Base-by-base conservation (phyloP, 1,140 invertebrate species). In the Procambarus virginalis region DNA sequence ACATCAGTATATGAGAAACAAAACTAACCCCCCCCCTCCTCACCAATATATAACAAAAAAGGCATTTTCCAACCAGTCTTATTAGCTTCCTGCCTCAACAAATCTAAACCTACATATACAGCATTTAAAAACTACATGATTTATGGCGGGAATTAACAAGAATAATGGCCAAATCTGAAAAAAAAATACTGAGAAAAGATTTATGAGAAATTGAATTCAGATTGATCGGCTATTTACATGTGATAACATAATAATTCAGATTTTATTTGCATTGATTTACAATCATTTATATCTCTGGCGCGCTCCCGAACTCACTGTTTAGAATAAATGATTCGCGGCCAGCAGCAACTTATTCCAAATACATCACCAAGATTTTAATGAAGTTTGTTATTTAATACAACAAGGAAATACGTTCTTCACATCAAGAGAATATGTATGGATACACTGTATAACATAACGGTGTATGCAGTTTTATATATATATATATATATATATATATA, bases 241-340 rank as follows among this genome's bases (percentile, higher is more conserved):
- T 73, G 68, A 73, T 73, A 73, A 34, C 68, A 73, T 73, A 34
- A 73, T 73, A 34, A 73, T 73, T 73, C 68, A 73, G 22, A 73
- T 73, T 34, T 73, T 73, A 34, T 73, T 73, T 73, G 68, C 68
- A 73, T 73, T 34, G 68, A 73, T 73, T 73, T 73, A 34, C 68
- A 73, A 73, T 73, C 68, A 22, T 34, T 73, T 73, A 73, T 68
- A 6, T 73, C n/a, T 20, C 8, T 73, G n/a, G 68, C 10, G 68
- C 3, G 68, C 68, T n/a, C 34, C 22, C 6, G 68, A n/a, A 34
- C n/a, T 73, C 5, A 34, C 68, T 73, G 10, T 73, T 73, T 73
- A 73, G 68, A 73, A 73, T 73, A 73, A 73, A 14, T 73, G 22
- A 73, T 73, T 73, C 4, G 34, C 6, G 22, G 22, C 34, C 68